These are phyloP conservation scores for Eupithecia vulgata DNA, from an alignment of 2,888 invertebrate species.

Conservation along the genomic window DNA sequence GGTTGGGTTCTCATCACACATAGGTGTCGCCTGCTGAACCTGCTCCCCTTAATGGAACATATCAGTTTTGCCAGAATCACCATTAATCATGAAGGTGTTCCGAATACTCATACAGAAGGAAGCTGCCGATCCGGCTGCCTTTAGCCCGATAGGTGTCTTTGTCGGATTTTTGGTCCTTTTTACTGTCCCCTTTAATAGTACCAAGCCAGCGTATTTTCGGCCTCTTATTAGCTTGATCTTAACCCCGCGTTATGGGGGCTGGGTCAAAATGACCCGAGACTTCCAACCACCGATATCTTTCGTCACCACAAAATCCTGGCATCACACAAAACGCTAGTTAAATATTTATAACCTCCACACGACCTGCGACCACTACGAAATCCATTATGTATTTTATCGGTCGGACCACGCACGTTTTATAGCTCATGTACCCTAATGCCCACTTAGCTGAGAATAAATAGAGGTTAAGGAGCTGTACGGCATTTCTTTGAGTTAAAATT, in stretches of 20 bases:
- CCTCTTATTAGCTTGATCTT: not conserved
- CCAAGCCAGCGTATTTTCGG: not conserved
- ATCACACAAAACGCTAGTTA: not conserved
- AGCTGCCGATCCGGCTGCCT: too few relatives aligned
- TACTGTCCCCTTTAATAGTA: too few relatives aligned
- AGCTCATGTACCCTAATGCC: conserved; percentile 35
- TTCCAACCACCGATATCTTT: not conserved
- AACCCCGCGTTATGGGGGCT: too few relatives aligned
- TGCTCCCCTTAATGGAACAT: too few relatives aligned
- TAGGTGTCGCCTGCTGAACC: too few relatives aligned
- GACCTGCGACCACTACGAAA: conserved; percentile 25
- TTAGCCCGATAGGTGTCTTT: too few relatives aligned
- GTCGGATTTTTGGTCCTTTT: too few relatives aligned
- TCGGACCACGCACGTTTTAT: conserved; percentile 35
- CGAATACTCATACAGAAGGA: too few relatives aligned
- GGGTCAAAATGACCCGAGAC: too few relatives aligned
- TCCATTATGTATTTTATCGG: conserved; percentile 37
- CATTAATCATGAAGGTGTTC: too few relatives aligned
- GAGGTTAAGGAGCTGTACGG: conserved; percentile 9
- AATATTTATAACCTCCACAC: conserved; percentile 10
- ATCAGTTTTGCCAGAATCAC: too few relatives aligned
- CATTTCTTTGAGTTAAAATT: not conserved
- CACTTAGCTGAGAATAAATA: conserved; percentile 28
- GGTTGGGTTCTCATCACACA: too few relatives aligned
- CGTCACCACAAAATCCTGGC: not conserved